Percentiles rank a stretch among this genome's conserved stretches.
Conservation (phyloP, 2,113 vertebrate genomes). For the Nannospalax galili region DNA sequence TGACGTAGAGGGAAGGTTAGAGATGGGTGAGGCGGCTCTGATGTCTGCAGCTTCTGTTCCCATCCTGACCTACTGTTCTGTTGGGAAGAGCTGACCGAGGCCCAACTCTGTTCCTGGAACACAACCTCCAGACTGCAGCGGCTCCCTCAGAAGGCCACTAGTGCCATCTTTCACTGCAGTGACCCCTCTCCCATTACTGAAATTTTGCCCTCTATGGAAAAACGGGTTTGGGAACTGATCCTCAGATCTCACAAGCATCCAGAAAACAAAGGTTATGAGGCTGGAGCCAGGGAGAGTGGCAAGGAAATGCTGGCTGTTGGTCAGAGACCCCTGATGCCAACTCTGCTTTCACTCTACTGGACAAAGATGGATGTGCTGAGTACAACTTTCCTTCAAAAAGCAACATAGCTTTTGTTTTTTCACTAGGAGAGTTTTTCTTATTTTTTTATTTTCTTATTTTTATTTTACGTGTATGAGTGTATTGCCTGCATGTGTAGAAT, state of each 20-base stretch:
- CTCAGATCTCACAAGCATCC: background rate
- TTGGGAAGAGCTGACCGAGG: background rate
- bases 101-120: background rate
- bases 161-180: background rate
- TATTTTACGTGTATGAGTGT: too few relatives aligned
- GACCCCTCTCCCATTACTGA: background rate
- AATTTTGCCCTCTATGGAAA: background rate
- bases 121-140: background rate
- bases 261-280: slow-evolving; percentile 28
- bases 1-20: background rate
- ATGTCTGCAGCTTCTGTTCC: background rate
- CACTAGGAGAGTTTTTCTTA: too few relatives aligned
- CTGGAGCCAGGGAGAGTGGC: background rate
- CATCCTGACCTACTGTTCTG: background rate
- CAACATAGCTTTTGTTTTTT: too few relatives aligned
- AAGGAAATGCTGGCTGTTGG: background rate
- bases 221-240: background rate
- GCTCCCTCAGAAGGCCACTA: background rate
- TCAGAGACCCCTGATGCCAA: background rate
- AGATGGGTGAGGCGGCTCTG: background rate
- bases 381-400: slow-evolving; percentile 23
- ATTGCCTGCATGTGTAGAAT: too few relatives aligned
- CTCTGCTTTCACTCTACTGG: background rate
- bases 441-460: background rate
- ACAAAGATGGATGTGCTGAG: slow-evolving; percentile 17